Evolutionary conservation across 2,888 invertebrate genomes (phyloP).

Genomic region (Carcina quercana): DNA sequence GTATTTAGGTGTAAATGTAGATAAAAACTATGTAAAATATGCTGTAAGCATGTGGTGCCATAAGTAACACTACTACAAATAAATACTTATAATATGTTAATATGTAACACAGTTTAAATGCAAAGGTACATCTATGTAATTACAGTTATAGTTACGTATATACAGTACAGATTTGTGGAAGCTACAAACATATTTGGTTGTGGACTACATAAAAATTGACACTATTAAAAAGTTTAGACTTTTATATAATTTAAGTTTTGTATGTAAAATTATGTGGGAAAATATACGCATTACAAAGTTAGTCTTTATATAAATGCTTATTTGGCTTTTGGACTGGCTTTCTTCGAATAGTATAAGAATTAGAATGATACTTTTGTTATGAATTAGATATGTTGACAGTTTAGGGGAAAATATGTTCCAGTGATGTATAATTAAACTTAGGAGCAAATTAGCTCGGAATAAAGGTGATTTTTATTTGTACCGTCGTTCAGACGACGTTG

Average conservation of each 20-base stretch:
- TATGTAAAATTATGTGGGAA: conserved; percentile 69
- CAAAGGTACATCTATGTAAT: too few species aligned
- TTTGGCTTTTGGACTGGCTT: conserved; percentile 67
- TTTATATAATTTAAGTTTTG: conserved; percentile 44
- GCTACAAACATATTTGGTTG: too few species aligned
- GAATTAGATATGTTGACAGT: conserved; percentile 31
- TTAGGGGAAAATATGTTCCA: conserved; percentile 32
- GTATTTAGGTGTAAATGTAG: conserved; percentile 39
- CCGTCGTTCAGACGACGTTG: conserved; percentile 8
- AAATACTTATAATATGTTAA: too few species aligned
- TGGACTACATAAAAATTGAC: conserved; percentile 18
- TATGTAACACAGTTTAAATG: too few species aligned
- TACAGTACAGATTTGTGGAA: too few species aligned
- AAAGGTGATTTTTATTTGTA: conserved; percentile 26
- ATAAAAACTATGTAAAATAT: conserved; percentile 32
- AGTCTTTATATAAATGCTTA: conserved; percentile 61
- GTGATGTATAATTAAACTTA: conserved; percentile 22
- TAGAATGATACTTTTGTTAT: conserved; percentile 40
- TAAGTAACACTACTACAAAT: conserved; percentile 59
- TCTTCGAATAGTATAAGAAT: conserved; percentile 52
- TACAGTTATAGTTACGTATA: too few species aligned
- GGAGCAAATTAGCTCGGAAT: conserved; percentile 18
- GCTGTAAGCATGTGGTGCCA: conserved; percentile 72
- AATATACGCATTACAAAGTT: conserved; percentile 71
- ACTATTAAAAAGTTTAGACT: conserved; percentile 17